Conservation (phyloP, 2,888 invertebrate genomes). For the Mystacides longicornis region DNA sequence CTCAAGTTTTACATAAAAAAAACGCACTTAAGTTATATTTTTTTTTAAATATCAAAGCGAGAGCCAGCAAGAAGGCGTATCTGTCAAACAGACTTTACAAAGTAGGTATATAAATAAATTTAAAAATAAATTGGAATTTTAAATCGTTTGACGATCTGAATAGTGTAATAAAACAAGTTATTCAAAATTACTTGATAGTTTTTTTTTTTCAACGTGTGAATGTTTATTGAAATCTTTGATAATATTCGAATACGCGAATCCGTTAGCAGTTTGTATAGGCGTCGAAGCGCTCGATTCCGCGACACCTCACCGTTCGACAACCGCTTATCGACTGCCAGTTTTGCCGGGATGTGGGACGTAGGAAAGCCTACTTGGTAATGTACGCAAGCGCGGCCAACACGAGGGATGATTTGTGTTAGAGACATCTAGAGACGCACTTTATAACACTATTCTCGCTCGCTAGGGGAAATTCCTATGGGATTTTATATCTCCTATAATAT, state of each 20-base stretch:
- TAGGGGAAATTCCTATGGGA: conserved; percentile 4
- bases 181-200: no score
- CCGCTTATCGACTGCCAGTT: conserved; percentile 26
- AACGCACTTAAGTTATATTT: background rate
- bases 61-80: background rate
- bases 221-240: no score
- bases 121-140: no score
- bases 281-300: background rate
- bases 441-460: conserved; percentile 8
- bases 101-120: no score
- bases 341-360: conserved; percentile 16
- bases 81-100: background rate
- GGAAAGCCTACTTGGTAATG: conserved; percentile 10
- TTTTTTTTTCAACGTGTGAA: no score
- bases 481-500: background rate
- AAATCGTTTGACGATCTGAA: no score
- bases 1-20: background rate
- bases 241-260: background rate
- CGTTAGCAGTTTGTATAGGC: background rate
- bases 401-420: conserved; percentile 12
- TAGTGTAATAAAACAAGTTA: no score
- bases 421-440: conserved; percentile 14
- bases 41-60: background rate
- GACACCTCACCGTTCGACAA: conserved; percentile 11
- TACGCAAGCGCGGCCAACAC: conserved; percentile 20